phyloP scores from a whole-genome alignment of 2,888 invertebrate genomes.

The Leptinotarsa rubiginosa region DNA sequence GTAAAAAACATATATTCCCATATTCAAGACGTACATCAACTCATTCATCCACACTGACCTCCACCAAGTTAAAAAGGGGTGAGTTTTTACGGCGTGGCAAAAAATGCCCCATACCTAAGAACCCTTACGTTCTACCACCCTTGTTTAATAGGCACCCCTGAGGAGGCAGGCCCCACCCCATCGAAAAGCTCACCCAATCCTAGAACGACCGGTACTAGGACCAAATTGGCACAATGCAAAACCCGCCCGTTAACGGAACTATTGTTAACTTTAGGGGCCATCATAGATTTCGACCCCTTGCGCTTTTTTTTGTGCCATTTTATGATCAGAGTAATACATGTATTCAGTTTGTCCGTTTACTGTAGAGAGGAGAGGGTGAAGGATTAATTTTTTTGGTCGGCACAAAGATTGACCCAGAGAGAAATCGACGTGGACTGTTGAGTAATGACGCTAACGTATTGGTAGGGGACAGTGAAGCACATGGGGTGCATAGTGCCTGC shows the following conservation, averaged over 20 bases:
- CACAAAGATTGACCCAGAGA: slow-evolving; percentile 10
- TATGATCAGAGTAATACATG: slow-evolving; percentile 27
- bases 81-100: slow-evolving; percentile 45
- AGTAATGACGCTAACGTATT: slow-evolving; percentile 33
- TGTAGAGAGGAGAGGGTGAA: slow-evolving; percentile 28
- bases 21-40: slow-evolving; percentile 49
- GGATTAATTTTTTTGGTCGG: slow-evolving; percentile 32
- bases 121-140: slow-evolving; percentile 37
- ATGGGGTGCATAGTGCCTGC: slow-evolving; percentile 5
- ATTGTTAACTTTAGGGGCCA: slow-evolving; percentile 44
- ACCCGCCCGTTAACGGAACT: slow-evolving; percentile 52
- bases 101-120: slow-evolving; percentile 40
- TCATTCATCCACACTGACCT: slow-evolving; percentile 51
- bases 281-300: slow-evolving; percentile 43
- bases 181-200: slow-evolving; percentile 47
- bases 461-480: slow-evolving; percentile 25
- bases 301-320: slow-evolving; percentile 44
- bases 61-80: slow-evolving; percentile 44
- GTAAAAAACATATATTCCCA: slow-evolving; percentile 51
- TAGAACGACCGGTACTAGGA: slow-evolving; percentile 43
- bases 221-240: slow-evolving; percentile 56
- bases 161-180: slow-evolving; percentile 48
- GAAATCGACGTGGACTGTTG: slow-evolving; percentile 23
- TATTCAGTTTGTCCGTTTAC: slow-evolving; percentile 31
- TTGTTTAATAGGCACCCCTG: slow-evolving; percentile 33